phyloP scores from a whole-genome alignment of 2,113 vertebrate genomes.

The Aegithalos caudatus region DNA sequence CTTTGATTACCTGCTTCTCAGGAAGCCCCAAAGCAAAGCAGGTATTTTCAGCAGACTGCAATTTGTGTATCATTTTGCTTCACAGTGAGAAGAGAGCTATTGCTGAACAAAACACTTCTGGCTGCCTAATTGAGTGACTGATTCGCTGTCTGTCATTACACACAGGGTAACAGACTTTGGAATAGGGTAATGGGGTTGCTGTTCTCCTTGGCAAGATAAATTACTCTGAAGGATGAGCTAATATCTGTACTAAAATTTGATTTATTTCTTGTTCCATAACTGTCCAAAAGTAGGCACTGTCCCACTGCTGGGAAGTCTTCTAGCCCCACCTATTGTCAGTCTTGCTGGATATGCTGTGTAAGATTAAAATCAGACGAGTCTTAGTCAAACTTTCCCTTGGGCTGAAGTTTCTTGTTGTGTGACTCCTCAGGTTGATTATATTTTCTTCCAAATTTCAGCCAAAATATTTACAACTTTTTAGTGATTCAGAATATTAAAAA shows the following conservation, averaged over 20 bases:
- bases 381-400: background rate
- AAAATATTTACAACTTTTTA: background rate
- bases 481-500: background rate
- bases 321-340: slow-evolving; percentile 11
- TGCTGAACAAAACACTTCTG: background rate
- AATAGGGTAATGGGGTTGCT: background rate
- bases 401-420: background rate
- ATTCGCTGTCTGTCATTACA: background rate
- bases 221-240: background rate
- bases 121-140: background rate
- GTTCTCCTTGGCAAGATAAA: background rate
- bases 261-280: background rate
- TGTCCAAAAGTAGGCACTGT: background rate
- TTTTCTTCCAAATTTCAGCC: background rate
- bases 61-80: background rate
- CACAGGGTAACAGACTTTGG: background rate
- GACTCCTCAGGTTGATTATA: background rate
- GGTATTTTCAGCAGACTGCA: background rate
- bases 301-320: background rate
- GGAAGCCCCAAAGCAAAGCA: background rate
- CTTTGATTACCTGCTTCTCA: background rate
- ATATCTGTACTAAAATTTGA: background rate
- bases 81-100: background rate
- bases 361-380: background rate
- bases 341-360: background rate